Base-by-base conservation (phyloP, 2,888 invertebrate species). In the Ophioninae sp. region DNA sequence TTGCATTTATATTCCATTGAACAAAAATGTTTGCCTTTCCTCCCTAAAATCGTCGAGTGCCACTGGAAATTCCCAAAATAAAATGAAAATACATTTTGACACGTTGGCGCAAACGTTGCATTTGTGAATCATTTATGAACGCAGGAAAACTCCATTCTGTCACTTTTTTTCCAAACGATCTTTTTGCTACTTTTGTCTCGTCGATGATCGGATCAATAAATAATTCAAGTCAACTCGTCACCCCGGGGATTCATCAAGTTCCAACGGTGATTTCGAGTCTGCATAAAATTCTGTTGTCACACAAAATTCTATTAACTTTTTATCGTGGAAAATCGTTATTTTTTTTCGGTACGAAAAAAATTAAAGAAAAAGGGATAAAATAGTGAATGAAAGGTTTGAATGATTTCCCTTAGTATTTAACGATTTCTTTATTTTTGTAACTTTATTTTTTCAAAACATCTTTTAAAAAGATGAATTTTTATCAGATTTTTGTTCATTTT, bases 11-110 rank as follows among this genome's bases (percentile, higher is more conserved):
- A 67, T 67, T 57, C 57, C 57, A 39, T 37, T 10, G 61, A 62
- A 73, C 8, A 57, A 65, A 75, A 64, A 67, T 67, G 39, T 59
- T 67, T 67, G 39, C 23, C 20, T 75, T 75, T 57, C 13, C 50
- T n/a, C 20, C 13, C 30, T n/a, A 64, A 64, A 56, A 56, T 56
- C n/a, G 20, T 64, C 8, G 64, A 17, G 50, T 20, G 21, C 50
- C 65, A 56, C 2, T 20, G 37, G 13, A 37, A 75, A 64, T 41
- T 37, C 17, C 62, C 7, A n/a, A 74, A 50, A 50, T 23, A 50
- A 62, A 61, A 73, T 13, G 50, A 5, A 2, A 50, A 17, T 17
- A 50, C 6, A 50, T 50, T 50, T 50, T 17, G 50, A 0, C 37
- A 13, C 37, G 13, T 8, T 6, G 17, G 56, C 7, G 56, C 65